A percentile compares a stretch with the other conserved stretches of the same genome.
Evolutionary conservation across 2,888 invertebrate genomes (phyloP).

Genomic region (Ormyrus labotus): DNA sequence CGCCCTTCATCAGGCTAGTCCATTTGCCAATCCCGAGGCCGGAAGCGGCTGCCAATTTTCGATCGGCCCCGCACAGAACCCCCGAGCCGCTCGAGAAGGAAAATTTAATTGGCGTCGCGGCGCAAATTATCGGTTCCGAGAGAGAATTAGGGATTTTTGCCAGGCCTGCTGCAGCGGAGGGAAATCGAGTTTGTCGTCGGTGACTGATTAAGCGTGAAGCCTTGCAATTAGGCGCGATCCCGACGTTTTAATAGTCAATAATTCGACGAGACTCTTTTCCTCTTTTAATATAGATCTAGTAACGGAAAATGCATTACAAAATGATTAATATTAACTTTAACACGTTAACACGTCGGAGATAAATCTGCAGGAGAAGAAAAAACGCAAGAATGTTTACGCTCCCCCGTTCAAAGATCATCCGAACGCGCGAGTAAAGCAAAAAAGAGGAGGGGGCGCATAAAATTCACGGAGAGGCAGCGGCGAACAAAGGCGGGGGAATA

Average conservation of each 20-base stretch:
- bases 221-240: too few species aligned
- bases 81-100: conserved; percentile 9
- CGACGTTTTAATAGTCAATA: not conserved
- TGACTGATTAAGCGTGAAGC: too few species aligned
- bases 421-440: not conserved
- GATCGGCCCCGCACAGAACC: not conserved
- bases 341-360: too few species aligned
- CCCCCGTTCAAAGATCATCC: not conserved
- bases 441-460: too few species aligned
- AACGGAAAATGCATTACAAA: too few species aligned
- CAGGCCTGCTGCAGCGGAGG: not conserved
- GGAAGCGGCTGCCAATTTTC: conserved; percentile 27
- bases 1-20: conserved; percentile 63
- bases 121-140: not conserved
- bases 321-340: too few species aligned
- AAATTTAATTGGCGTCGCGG: conserved; percentile 41
- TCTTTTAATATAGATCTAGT: too few species aligned
- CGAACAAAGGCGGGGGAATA: conserved; percentile 25
- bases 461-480: too few species aligned
- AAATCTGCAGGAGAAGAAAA: not conserved
- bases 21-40: too few species aligned
- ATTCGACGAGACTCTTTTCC: too few species aligned
- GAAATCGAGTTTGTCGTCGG: too few species aligned
- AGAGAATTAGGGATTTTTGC: not conserved
- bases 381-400: conserved; percentile 9